Evolutionary conservation across 64 coral and sea anemone genomes (phyloP), one percentile per base, ranked within the genome.

Genomic region (Stylophora pistillata): DNA sequence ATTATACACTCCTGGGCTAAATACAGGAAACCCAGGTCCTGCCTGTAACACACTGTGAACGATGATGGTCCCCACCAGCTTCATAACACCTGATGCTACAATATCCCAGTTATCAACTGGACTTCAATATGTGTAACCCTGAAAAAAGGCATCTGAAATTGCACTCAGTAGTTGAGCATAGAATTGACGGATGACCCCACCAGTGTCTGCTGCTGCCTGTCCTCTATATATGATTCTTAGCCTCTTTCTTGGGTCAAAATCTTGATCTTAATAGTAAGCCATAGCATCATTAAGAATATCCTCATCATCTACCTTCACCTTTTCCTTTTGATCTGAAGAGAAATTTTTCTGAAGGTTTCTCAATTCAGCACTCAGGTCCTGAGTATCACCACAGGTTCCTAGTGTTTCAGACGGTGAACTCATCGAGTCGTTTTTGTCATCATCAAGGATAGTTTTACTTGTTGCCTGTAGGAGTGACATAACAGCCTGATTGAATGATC

Each of bases 231-330:
- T 53, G 58, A 89, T 73, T 32, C 77, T 52, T 72, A 89, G 88
- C 72, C 33, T 89, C 58, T 79, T 78, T 81, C 28, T 63, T 5
- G 87, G 65, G 59, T 87, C 28, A 14, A 87, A 87, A 52, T 71
- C 85, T 0, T 11, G 62, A 37, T 79, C 87, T 41, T 89, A 78
- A 37, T 79, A 89, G 79, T 71, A 78, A 13, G 87, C 5, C 5
- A 89, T 34, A 60, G 87, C 87, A 79, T 89, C 87, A 18, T 89
- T 89, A 2, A 89, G 53, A 9, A 89, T 74, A 70, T 89, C 87
- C n/a, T n/a, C n/a, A 55, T 89, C 74, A 18, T 89, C 60, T 13
- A 89, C 52, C 23, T 89, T 78, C 15, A 89, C 12, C 56, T 89
- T 89, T 55, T 78, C 87, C 70, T 89, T 89, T 55, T 89, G 58